Base-by-base conservation (phyloP, 2,888 invertebrate species). In the Lucinisca nassula region DNA sequence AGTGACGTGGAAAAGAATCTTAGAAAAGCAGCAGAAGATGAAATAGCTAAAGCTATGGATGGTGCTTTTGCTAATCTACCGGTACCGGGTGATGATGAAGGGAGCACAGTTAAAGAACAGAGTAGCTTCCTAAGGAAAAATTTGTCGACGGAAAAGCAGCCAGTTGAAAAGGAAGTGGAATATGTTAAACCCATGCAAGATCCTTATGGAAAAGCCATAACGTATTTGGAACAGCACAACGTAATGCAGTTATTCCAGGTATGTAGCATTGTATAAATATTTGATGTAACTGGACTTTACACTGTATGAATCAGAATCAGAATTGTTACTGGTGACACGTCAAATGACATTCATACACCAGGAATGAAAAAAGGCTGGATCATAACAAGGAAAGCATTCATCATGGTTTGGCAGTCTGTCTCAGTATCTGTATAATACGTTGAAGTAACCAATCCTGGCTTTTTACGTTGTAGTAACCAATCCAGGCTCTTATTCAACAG, bases 171-270 rank as follows among this genome's bases (percentile, higher is more conserved):
- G 45, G 89, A 89, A 35, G 79, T 88, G 6, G 88, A 82, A 37
- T 95, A 94, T 84, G 87, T 92, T n/a, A 91, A 94, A 74, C 94
- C 95, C 17, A 89, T 93, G 58, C 94, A 93, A 51, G 95, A 95
- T 83, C 95, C 95, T 6, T 95, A 94, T 83, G 92, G 91, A 67
- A 95, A 94, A 90, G 95, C 95, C 17, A 94, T 95, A 38, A 93
- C 90, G 78, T 95, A 95, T 90, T 86, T 95, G 14, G 95, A 95
- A 85, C 92, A 94, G 73, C 95, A 95, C 72, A 93, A 94, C 78
- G 93, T 95, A 61, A 85, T 95, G 38, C 94, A 94, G 74, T 88
- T 95, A 24, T 95, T 95, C 87, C 95, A 95, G 94, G 95, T 95
- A 86, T 32, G 21, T 35, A 12, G 14, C 14, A 58, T 58, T 58